Base-by-base conservation (phyloP, 2,113 vertebrate species). In the Gallinago undulata region DNA sequence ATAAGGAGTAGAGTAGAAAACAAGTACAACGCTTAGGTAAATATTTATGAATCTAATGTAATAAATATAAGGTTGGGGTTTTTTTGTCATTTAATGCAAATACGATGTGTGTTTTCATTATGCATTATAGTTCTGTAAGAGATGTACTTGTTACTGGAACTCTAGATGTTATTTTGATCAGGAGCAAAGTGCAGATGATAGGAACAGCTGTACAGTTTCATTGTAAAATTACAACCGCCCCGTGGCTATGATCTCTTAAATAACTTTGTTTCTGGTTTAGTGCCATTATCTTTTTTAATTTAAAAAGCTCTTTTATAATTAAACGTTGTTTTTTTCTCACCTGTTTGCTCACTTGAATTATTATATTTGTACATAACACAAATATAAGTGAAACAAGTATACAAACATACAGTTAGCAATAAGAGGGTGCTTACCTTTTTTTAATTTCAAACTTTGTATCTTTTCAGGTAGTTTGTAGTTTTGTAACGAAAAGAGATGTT, bases 221-320 rank as follows among this genome's bases (percentile, higher is more conserved):
- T 76, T 51, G 9, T 91, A 72, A 91, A 95, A 94, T 95, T 94
- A 73, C 59, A 87, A 94, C 47, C 25, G 21, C 62, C 95, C 97
- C 96, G 87, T 97, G 96, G 94, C 97, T 97, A 86, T 62, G 69
- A 96, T 94, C 85, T 80, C 76, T 96, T 94, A 87, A 96, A 81
- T 96, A 90, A 95, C 80, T 92, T 94, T 91, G 77, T 30, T 95
- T 94, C 90, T 97, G 95, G 94, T 96, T 97, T 97, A 90, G 97
- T 98, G 98, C 97, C 98, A 98, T 98, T 97, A 93, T 84, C 68
- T 95, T 94, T 97, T 96, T 97, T 93, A 97, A 93, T 97, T 97
- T 96, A 96, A 98, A 96, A 92, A n/a, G 11, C 86, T 95, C 78
- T 98, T 98, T 97, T 98, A 55, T 98, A 98, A 97, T 97, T 97